Percentiles rank a stretch among this genome's conserved stretches.
These are phyloP conservation scores for Darevskia mixta DNA, from an alignment of 2,797 vertebrate species.

Conservation along the genomic window DNA sequence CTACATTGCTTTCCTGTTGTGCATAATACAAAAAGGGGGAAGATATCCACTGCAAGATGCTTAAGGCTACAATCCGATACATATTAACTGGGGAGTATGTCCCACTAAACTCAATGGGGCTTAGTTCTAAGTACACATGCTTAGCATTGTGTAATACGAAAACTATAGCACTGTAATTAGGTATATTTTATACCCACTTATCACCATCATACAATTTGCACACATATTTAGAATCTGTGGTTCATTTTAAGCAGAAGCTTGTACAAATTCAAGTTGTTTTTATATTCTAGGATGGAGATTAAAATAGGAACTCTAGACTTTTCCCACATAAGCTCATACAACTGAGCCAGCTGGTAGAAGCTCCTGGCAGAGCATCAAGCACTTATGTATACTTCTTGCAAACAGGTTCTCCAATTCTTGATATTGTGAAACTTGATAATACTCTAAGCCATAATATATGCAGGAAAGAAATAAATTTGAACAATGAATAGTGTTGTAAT, in stretches of 20 bases:
- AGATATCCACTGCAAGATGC: not conserved
- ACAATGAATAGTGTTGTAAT: not conserved
- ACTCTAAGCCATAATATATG: not conserved
- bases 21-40: not conserved
- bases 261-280: not conserved
- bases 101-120: no score
- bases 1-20: no score
- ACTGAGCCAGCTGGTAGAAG: conserved; percentile 4
- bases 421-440: not conserved
- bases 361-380: not conserved
- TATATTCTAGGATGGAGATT: not conserved
- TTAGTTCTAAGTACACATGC: not conserved
- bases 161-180: not conserved
- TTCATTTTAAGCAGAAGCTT: not conserved
- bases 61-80: no score
- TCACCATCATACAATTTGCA: not conserved
- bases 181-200: not conserved
- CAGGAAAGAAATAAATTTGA: not conserved
- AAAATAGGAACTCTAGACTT: conserved; percentile 3
- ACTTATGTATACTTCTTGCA: not conserved
- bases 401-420: not conserved
- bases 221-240: not conserved
- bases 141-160: not conserved
- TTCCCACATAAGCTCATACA: not conserved
- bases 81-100: no score